Base-by-base conservation (phyloP, 37 sponge, comb jelly and placozoan genomes). In the Ianthella basta region DNA sequence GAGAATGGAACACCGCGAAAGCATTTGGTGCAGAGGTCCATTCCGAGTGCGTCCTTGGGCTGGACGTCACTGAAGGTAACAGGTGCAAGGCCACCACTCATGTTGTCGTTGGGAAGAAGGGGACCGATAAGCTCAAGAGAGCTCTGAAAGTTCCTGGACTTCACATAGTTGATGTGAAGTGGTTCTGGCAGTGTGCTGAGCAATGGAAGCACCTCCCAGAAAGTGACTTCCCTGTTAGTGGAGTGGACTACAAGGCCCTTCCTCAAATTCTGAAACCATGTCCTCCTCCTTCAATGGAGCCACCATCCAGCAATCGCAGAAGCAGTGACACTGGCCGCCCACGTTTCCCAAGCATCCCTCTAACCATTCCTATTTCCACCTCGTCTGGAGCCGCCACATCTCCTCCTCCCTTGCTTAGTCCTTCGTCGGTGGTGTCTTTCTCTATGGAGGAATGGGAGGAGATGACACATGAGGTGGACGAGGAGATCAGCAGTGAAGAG, bases 161-260 rank as follows among this genome's bases (percentile, higher is more conserved):
- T 24, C 84, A 90, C 33, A 79, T 99, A 35, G 97, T 99, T 35
- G 90, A 67, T 23, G 84, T 89, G 27, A 72, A 80, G 56, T 99
- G 99, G 99, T 57, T 99, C 82, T 99, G 97, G 97, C 57, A 60
- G 19, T 99, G 96, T 83, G 94, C 96, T 39, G 94, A 95, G 80
- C 86, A 67, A 53, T 99, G 99, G 99, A 73, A 94, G 54, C 72
- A 67, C 82, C 84, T 89, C 5, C 87, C 91, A 18, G 98, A 97
- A 77, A 75, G 25, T 33, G 37, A n/a, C 55, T 92, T 82, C 55
- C 90, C 86, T 15, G 75, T 91, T n/a, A 29, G 84, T 16, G 78
- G 78, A 19, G 38, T 75, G 1, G 54, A 40, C 53, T 75, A 75
- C 40, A 18, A 32, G 18, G 18, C 78, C 8, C 54, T 75, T n/a